These are phyloP conservation scores for Apotomis betuletana DNA, from an alignment of 2,888 invertebrate species.

Conservation along the genomic window DNA sequence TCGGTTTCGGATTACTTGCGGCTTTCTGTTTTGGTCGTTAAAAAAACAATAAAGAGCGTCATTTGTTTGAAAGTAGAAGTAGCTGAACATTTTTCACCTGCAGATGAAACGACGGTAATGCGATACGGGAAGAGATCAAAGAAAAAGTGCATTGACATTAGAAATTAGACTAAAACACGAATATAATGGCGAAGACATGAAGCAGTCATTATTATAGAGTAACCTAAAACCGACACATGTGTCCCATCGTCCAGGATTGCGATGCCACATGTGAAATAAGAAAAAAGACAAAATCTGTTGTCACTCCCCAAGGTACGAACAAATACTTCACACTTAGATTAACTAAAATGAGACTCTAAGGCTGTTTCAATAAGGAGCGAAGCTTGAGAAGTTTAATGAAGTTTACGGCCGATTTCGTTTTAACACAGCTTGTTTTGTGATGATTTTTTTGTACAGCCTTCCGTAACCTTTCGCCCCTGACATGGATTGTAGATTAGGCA, in stretches of 20 bases:
- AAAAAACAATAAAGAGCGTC: slow-evolving; percentile 48
- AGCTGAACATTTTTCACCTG: slow-evolving; percentile 65
- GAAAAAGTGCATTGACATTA: slow-evolving; percentile 66
- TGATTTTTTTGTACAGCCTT: slow-evolving; percentile 79
- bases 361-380: slow-evolving; percentile 52
- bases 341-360: slow-evolving; percentile 59
- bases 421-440: slow-evolving; percentile 70
- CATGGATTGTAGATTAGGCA: slow-evolving; percentile 83
- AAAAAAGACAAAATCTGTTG: slow-evolving; percentile 81
- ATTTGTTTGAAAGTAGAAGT: slow-evolving; percentile 51
- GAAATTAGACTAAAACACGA: slow-evolving; percentile 66
- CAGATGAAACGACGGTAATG: slow-evolving; percentile 52
- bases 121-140: slow-evolving; percentile 74
- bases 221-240: slow-evolving; percentile 82
- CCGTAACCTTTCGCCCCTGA: slow-evolving; percentile 83
- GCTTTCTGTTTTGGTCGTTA: slow-evolving; percentile 59
- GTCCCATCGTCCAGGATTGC: slow-evolving; percentile 82
- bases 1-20: slow-evolving; percentile 68
- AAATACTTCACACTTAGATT: slow-evolving; percentile 56
- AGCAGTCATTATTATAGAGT: slow-evolving; percentile 78
- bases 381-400: slow-evolving; percentile 49
- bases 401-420: slow-evolving; percentile 72
- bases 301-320: slow-evolving; percentile 81
- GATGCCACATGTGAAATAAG: slow-evolving; percentile 81
- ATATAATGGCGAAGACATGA: slow-evolving; percentile 70